phyloP scores from a whole-genome alignment of 2,113 vertebrate genomes.

The Nothobranchius furzeri region DNA sequence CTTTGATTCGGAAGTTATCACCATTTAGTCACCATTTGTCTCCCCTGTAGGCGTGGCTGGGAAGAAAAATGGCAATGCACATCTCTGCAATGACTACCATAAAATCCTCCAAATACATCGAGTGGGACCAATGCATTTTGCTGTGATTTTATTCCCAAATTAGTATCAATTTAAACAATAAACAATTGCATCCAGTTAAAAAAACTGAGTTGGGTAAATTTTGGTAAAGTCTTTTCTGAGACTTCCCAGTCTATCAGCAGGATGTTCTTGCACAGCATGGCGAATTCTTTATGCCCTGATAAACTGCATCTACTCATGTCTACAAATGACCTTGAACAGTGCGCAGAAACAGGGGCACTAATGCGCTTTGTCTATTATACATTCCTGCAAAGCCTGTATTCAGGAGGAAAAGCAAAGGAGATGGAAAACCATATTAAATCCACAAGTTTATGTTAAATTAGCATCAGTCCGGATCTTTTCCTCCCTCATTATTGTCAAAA shows the following conservation, averaged over 20 bases:
- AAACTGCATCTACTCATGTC: conserved; percentile 18
- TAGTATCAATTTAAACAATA: no score
- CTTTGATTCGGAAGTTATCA: no score
- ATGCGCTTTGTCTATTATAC: not conserved
- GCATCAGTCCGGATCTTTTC: conserved; percentile 19
- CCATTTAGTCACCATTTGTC: no score
- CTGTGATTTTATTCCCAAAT: not conserved
- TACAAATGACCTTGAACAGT: conserved; percentile 21
- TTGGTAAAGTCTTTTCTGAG: conserved; percentile 4
- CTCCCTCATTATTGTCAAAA: conserved; percentile 17
- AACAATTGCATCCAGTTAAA: not conserved
- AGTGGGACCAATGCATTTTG: not conserved
- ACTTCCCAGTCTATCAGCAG: conserved; percentile 9
- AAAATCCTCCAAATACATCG: not conserved
- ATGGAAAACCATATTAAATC: not conserved
- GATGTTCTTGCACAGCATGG: conserved; percentile 13
- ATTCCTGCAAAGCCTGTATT: not conserved
- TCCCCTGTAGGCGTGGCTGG: no score
- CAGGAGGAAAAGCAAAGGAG: not conserved
- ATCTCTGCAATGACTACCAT: no score
- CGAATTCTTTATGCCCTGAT: conserved; percentile 24
- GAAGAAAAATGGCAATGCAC: no score
- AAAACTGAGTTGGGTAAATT: not conserved
- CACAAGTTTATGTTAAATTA: not conserved
- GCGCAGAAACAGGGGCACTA: not conserved